Evolutionary conservation across 2,797 vertebrate species (phyloP), one percentile per base, ranked within the genome.

Genomic region (Dermochelys coriacea): DNA sequence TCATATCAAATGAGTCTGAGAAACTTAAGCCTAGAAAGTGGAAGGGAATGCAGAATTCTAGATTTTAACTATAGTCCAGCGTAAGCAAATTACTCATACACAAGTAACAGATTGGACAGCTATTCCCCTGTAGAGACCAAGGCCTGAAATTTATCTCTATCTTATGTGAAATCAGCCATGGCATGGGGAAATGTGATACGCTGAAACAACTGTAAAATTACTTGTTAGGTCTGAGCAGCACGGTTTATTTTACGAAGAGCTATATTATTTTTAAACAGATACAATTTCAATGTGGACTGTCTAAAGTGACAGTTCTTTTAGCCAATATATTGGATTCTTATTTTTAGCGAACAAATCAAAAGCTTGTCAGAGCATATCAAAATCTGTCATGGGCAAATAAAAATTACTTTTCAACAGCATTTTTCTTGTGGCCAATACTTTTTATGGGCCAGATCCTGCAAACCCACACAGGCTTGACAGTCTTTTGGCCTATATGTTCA

Each of bases 61-160:
- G 47, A 14, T 94, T 96, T 86, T 87, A 97, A 97, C 94, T 95
- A 88, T 47, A 93, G n/a, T 89, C 83, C 94, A 93, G 96, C 92
- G 88, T 71, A 87, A 82, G 89, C 86, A 96, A 94, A 89, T 94
- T 96, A 51, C 45, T 96, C 95, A 94, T 15, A 64, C 52, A 80
- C 47, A 94, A 97, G 92, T 87, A 92, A 90, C 85, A 94, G 91
- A 86, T 87, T 79, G 79, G 90, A 94, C 55, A 55, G 86, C 51
- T 82, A 55, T 18, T 94, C 74, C 74, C 37, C 64, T 49, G 49
- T 49, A 79, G 68, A 96, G 75, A 82, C 0, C 2, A 94, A 94
- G 68, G 19, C 79, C 61, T 85, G 86, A 95, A 94, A 81, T 55
- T 80, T 84, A 59, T 52, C 59, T 83, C 59, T 82, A 11, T 27